Conservation (phyloP, 2,797 vertebrate genomes). For the Alauda arvensis region DNA sequence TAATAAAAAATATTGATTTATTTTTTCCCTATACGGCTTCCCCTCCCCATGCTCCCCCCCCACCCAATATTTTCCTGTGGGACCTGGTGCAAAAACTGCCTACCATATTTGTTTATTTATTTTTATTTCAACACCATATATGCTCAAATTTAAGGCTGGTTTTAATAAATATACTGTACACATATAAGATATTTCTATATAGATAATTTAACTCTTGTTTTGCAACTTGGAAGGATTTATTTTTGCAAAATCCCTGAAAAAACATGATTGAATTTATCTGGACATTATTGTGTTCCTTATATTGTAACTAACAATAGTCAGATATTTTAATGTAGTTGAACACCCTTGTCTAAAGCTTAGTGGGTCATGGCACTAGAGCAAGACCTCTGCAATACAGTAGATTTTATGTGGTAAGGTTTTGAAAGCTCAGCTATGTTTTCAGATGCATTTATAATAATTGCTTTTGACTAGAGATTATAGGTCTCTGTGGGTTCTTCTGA, state of each 20-base stretch:
- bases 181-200: background rate
- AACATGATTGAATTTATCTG: background rate
- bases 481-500: constrained; percentile 11
- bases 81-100: background rate
- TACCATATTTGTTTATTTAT: background rate
- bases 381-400: background rate
- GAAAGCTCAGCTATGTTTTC: constrained; percentile 7
- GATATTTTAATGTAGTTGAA: background rate
- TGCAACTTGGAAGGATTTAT: background rate
- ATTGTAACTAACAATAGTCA: background rate
- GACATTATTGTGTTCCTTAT: background rate
- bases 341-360: background rate
- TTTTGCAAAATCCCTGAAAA: background rate
- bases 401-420: background rate
- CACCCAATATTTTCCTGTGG: background rate
- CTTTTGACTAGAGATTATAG: background rate
- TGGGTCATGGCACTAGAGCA: background rate
- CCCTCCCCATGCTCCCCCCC: rapidly evolving
- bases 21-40: background rate
- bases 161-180: background rate
- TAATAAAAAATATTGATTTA: too few relatives aligned
- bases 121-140: background rate
- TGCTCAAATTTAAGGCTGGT: background rate
- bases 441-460: background rate
- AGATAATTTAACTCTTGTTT: background rate